A percentile compares a stretch with the other conserved stretches of the same genome.
phyloP scores from a whole-genome alignment of 2,888 invertebrate species.

The Erebia epiphron region DNA sequence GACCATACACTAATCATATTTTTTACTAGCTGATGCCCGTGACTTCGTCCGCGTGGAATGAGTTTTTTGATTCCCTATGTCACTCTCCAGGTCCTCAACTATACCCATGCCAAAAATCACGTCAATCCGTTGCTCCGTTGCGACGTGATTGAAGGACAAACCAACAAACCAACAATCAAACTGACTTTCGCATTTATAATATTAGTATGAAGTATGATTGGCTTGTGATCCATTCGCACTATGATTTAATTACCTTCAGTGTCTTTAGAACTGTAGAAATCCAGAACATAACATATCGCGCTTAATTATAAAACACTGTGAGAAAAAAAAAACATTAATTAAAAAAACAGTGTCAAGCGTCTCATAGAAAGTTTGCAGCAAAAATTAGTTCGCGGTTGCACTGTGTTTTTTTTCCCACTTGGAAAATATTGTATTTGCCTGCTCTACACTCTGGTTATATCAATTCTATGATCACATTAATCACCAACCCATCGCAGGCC shows the following conservation, averaged over 20 bases:
- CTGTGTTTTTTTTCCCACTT: conserved; percentile 1
- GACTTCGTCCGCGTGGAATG: too few species aligned
- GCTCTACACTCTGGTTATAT: conserved; percentile 5
- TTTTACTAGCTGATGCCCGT: too few species aligned
- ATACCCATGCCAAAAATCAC: too few species aligned
- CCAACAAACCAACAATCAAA: too few species aligned
- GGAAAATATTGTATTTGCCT: conserved; percentile 14
- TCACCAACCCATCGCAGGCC: too few species aligned
- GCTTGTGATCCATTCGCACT: neutral
- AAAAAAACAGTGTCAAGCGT: conserved; percentile 22
- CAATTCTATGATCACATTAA: neutral
- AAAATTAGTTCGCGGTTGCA: conserved; percentile 13
- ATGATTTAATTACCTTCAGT: neutral
- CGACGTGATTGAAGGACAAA: too few species aligned
- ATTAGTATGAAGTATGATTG: too few species aligned
- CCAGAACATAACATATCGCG: conserved; percentile 7
- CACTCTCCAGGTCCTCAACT: too few species aligned
- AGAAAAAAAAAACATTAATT: conserved; percentile 19
- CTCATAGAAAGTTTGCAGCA: conserved; percentile 18
- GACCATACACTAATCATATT: too few species aligned
- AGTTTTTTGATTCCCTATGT: too few species aligned
- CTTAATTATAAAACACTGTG: conserved; percentile 16
- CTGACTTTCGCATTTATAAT: too few species aligned
- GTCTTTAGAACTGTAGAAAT: neutral
- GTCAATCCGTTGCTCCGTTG: too few species aligned